phyloP scores from a whole-genome alignment of 2,888 invertebrate species.

The Andrena praecox region DNA sequence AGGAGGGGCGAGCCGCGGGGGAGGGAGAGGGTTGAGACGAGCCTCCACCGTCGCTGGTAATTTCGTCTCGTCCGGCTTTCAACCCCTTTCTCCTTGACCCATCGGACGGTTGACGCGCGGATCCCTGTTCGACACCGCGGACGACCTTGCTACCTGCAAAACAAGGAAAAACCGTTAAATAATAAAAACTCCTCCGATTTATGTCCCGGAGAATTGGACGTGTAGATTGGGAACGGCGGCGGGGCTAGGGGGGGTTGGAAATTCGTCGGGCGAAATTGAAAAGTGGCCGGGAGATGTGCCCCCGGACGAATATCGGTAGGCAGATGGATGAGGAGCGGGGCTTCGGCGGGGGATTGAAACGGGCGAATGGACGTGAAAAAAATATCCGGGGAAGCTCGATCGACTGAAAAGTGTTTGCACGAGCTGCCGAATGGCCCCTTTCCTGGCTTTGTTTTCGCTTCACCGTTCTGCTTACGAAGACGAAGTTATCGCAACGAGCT shows the following conservation, averaged over 20 bases:
- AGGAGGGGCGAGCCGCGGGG: background rate
- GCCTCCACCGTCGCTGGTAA: conserved; percentile 57
- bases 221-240: conserved; percentile 33
- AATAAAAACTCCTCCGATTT: conserved; percentile 79
- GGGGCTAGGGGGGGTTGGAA: conserved; percentile 28
- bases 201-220: conserved; percentile 65
- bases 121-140: background rate
- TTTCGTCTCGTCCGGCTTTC: conserved; percentile 56
- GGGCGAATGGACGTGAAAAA: conserved; percentile 71
- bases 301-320: conserved; percentile 71
- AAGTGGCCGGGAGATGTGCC: conserved; percentile 73
- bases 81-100: conserved; percentile 34
- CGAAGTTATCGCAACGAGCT: conserved; percentile 38
- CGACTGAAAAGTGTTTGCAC: conserved; percentile 68
- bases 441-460: conserved; percentile 5
- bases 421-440: conserved; percentile 27
- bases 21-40: conserved; percentile 27
- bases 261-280: conserved; percentile 75
- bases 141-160: background rate
- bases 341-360: conserved; percentile 73
- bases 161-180: conserved; percentile 66
- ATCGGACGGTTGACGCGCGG: background rate
- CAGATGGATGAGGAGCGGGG: conserved; percentile 70
- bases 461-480: background rate
- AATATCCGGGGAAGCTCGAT: conserved; percentile 69